Conservation (phyloP, 2,888 invertebrate genomes). For the Trissolcus brochymenae region DNA sequence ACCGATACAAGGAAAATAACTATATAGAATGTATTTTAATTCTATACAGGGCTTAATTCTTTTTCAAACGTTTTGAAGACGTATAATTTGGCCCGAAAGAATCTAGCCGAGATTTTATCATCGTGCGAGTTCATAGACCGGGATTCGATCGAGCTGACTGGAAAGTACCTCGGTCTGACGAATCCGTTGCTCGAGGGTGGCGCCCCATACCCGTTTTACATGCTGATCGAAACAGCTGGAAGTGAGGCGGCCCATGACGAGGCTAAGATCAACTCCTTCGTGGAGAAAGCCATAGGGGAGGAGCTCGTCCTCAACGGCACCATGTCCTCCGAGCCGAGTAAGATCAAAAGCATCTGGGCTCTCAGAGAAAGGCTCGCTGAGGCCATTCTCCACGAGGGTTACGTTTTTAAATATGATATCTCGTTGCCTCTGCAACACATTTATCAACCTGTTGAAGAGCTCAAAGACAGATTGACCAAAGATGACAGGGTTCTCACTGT, state of each 20-base stretch:
- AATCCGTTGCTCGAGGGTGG: conserved; percentile 71
- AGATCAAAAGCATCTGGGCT: conserved; percentile 90
- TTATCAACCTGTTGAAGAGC: conserved; percentile 88
- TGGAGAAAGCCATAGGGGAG: conserved; percentile 84
- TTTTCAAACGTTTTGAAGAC: conserved; percentile 88
- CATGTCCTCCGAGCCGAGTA: conserved; percentile 88
- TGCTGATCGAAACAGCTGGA: conserved; percentile 92
- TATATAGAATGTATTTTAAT: neutral
- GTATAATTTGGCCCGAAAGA: conserved; percentile 84
- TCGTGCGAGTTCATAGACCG: conserved; percentile 97
- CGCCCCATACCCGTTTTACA: conserved; percentile 85
- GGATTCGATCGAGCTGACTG: conserved; percentile 82
- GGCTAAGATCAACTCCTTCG: conserved; percentile 89
- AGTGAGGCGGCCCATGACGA: conserved; percentile 90
- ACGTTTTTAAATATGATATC: conserved; percentile 96
- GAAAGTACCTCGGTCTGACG: conserved; percentile 80
- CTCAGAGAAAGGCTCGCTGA: conserved; percentile 91
- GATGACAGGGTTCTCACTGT: conserved; percentile 80
- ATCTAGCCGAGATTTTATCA: conserved; percentile 92
- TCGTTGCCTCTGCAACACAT: conserved; percentile 90
- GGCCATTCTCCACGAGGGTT: conserved; percentile 87
- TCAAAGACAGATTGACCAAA: conserved; percentile 81
- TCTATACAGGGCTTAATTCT: conserved; percentile 81
- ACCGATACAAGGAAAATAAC: too few relatives aligned
- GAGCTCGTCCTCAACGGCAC: conserved; percentile 89